Base-by-base conservation (phyloP, 2,113 vertebrate genomes). In the Neodon shergylaensis region DNA sequence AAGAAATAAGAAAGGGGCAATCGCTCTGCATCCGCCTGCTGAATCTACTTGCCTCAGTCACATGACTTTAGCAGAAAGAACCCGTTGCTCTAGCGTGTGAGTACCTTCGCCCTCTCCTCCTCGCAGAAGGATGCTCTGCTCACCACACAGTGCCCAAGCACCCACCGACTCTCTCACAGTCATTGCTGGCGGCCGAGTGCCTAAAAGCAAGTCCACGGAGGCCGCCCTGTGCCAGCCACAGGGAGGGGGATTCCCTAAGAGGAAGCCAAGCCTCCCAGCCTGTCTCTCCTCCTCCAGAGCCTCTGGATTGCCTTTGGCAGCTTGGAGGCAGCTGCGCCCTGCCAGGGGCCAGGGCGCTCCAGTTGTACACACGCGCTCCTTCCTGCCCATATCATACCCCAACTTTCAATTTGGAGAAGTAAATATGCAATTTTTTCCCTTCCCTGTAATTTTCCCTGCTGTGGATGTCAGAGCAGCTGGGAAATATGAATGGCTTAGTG, bases 381-480 rank as follows among this genome's bases (percentile, higher is more conserved):
- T 90, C 87, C 85, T 95, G 88, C 92, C 78, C 88, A 33, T 91
- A 91, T 98, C 95, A 94, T 92, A 92, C 95, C 82, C 95, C 88
- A 97, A 94, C 96, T 97, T 95, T 97, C 96, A 95, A 96, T 97
- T 97, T 94, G 82, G 95, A 95, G 96, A 78, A 89, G 94, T 98
- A 98, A 97, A 97, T 97, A 97, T 96, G 96, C 92, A 95, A 92
- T 98, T 95, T 96, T 94, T 94, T 92, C 22, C n/a, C 92, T 83
- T 97, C 96, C 96, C 94, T 97, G 42, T 97, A 96, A 97, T 97
- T 98, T 98, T 97, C 95, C 96, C 94, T 79, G 97, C 96, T 97
- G 96, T 92, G 97, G 96, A 91, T 96, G 94, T 96, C 91, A 83
- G 94, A 98, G 95, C 97, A 95, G 92, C 94, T 97, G 95, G 96